A percentile compares a stretch with the other conserved stretches of the same genome.
These are phyloP conservation scores for Brachystomella parvula DNA, from an alignment of 1,140 invertebrate species.

Conservation along the genomic window DNA sequence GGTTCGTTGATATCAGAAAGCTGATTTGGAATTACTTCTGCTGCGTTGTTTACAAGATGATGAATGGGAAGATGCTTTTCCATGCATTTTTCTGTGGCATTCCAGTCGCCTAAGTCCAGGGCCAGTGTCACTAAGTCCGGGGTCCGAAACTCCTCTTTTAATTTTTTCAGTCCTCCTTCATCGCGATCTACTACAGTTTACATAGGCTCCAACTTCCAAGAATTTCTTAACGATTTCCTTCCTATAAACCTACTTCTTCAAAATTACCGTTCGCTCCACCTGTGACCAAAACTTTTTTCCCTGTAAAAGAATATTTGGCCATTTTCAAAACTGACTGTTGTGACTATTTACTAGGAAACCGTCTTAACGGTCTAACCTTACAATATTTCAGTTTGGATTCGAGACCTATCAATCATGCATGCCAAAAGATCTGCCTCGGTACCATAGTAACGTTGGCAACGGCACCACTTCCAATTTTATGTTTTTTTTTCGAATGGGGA, in stretches of 20 bases:
- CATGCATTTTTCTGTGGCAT: not conserved
- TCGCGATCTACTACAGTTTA: constrained; percentile 17
- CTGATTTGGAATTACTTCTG: not conserved
- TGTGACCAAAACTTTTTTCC: constrained; percentile 1
- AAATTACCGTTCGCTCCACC: constrained; percentile 13
- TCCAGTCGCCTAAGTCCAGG: not conserved
- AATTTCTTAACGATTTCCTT: constrained; percentile 21
- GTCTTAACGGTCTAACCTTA: no score
- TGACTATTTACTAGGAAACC: not conserved
- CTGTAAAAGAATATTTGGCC: not conserved
- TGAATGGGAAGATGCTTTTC: constrained; percentile 3
- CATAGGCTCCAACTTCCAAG: constrained; percentile 14
- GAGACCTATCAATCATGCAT: no score
- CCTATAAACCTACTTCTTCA: not conserved
- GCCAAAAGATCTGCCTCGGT: no score
- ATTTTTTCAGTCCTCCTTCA: not conserved
- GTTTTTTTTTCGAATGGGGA: no score
- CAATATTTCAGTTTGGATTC: no score
- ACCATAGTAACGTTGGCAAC: no score
- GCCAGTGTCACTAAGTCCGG: not conserved
- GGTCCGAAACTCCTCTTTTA: not conserved
- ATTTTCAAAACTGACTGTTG: no score
- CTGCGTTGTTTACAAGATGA: constrained; percentile 26
- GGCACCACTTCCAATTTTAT: no score
- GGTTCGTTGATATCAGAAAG: constrained; percentile 5